These are phyloP conservation scores for Pteronura brasiliensis DNA, from an alignment of 2,113 vertebrate genomes.

Conservation along the genomic window DNA sequence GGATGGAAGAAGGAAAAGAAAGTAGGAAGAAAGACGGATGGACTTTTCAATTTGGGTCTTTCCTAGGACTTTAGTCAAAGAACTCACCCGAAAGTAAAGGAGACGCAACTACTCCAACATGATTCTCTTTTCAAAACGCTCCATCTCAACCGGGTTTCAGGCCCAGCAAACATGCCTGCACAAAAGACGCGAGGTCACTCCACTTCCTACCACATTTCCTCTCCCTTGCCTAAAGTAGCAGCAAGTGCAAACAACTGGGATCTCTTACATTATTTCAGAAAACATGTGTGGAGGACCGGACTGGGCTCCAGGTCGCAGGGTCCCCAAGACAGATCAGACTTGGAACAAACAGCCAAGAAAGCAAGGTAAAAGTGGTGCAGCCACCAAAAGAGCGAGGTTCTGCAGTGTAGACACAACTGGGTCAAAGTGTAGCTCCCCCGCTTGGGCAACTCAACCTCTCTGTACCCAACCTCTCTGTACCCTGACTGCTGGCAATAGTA, in stretches of 20 bases:
- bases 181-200: background rate
- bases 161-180: background rate
- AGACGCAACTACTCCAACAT: no score
- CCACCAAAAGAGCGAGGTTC: background rate
- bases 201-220: background rate
- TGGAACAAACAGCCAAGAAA: background rate
- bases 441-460: background rate
- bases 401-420: background rate
- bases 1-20: background rate
- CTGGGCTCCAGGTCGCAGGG: background rate
- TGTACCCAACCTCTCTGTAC: accelerated
- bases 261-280: background rate
- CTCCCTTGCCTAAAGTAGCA: background rate
- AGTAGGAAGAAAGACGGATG: background rate
- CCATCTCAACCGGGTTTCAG: background rate
- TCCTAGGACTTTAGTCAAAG: background rate
- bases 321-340: background rate
- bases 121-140: background rate
- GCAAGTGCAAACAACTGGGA: background rate
- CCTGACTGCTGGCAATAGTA: accelerated
- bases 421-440: background rate
- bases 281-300: accelerated
- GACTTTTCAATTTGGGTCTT: background rate
- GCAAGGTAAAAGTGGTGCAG: background rate
- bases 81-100: background rate